Evolutionary conservation across 2,888 invertebrate genomes (phyloP).

Genomic region (Ecliptopera silaceata): DNA sequence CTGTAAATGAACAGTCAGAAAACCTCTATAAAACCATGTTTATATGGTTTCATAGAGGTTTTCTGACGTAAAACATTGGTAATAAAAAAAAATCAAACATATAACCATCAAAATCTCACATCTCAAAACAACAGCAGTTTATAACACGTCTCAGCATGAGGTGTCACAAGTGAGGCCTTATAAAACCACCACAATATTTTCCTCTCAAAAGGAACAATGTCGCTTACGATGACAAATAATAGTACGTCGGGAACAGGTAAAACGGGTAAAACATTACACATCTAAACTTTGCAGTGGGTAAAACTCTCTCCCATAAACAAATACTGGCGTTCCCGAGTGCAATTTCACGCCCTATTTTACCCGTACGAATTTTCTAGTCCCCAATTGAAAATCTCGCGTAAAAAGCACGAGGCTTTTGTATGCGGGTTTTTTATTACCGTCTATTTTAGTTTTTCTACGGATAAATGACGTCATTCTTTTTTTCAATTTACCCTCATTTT

Average conservation of each 20-base stretch:
- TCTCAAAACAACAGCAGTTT: slow-evolving; percentile 19
- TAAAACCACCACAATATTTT: slow-evolving; percentile 35
- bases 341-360: slow-evolving; percentile 80
- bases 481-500: slow-evolving; percentile 66
- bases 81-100: slow-evolving; percentile 1
- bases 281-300: slow-evolving; percentile 63
- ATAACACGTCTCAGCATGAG: slow-evolving; percentile 32
- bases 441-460: slow-evolving; percentile 62
- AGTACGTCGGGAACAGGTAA: slow-evolving; percentile 51
- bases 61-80: not conserved
- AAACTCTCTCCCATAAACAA: slow-evolving; percentile 71
- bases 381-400: slow-evolving; percentile 70
- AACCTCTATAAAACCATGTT: not conserved
- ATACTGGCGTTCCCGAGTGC: slow-evolving; percentile 68
- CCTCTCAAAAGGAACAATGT: slow-evolving; percentile 41
- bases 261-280: slow-evolving; percentile 52
- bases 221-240: slow-evolving; percentile 58
- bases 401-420: slow-evolving; percentile 60
- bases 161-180: slow-evolving; percentile 29
- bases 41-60: no score
- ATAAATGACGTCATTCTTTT: slow-evolving; percentile 69
- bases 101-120: slow-evolving; percentile 13
- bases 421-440: slow-evolving; percentile 64
- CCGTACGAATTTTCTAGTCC: slow-evolving; percentile 63
- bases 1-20: not conserved